These are phyloP conservation scores for Morone saxatilis DNA, from an alignment of 2,113 vertebrate genomes.

Conservation along the genomic window DNA sequence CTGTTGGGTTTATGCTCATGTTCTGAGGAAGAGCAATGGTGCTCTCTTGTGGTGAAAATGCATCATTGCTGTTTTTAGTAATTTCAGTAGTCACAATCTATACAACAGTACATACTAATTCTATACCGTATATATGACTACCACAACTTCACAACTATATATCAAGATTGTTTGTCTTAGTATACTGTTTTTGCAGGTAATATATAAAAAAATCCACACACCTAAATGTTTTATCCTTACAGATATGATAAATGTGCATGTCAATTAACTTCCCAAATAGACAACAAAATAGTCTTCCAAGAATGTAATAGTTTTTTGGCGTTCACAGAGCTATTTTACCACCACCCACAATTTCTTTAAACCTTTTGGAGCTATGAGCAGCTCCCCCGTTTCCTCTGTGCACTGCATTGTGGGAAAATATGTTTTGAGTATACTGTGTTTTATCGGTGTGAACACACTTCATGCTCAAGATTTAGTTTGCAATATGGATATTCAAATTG, in stretches of 20 bases:
- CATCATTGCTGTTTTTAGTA: conserved; percentile 38
- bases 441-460: neutral
- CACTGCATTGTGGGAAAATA: neutral
- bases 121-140: neutral
- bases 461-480: neutral
- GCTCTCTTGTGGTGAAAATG: conserved; percentile 69
- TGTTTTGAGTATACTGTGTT: neutral
- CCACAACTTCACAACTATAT: neutral
- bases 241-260: neutral
- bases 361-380: neutral
- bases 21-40: conserved; percentile 64
- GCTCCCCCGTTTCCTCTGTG: neutral
- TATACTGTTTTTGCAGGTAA: neutral
- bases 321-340: too few species aligned
- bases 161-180: neutral
- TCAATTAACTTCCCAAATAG: neutral
- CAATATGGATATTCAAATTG: neutral
- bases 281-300: neutral
- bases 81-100: neutral
- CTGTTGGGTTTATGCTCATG: neutral
- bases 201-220: neutral
- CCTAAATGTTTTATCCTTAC: neutral
- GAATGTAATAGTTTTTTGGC: neutral
- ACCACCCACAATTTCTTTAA: too few species aligned
- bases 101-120: neutral